Percentiles rank a stretch among this genome's conserved stretches.
These are phyloP conservation scores for Oreotrochilus melanogaster DNA, from an alignment of 2,113 vertebrate species.

Conservation along the genomic window DNA sequence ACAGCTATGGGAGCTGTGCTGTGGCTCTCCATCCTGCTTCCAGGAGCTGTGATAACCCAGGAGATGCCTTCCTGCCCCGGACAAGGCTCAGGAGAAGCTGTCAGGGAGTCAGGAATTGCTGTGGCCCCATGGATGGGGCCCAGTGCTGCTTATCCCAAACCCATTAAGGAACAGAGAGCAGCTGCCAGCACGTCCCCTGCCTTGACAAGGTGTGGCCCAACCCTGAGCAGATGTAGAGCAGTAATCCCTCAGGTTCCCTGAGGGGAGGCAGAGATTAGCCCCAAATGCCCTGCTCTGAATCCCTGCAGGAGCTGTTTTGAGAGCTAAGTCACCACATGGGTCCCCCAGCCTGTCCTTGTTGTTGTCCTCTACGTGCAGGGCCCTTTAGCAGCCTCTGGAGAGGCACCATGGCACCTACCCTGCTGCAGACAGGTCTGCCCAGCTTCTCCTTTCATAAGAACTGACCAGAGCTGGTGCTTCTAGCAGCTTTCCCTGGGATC, in stretches of 20 bases:
- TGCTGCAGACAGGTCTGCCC: neutral
- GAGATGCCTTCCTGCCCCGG: neutral
- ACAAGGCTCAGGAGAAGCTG: neutral
- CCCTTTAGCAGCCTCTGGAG: neutral
- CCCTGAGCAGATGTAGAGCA: conserved; percentile 57
- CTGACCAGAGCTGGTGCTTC: neutral
- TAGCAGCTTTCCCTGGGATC: neutral
- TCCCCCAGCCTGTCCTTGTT: conserved; percentile 29
- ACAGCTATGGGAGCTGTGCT: neutral
- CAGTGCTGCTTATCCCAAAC: neutral
- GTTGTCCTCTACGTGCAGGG: neutral
- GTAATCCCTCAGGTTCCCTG: conserved; percentile 68
- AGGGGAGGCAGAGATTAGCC: conserved; percentile 66
- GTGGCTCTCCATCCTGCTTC: neutral
- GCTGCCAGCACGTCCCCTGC: neutral
- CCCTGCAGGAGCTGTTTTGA: conserved; percentile 60
- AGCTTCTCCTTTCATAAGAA: neutral
- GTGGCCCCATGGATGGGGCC: neutral
- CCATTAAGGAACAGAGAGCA: neutral
- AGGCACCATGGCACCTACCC: neutral
- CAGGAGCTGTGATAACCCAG: neutral
- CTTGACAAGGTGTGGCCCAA: conserved; percentile 24
- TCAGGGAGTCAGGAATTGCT: neutral
- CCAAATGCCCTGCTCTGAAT: conserved; percentile 56
- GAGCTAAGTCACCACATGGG: conserved; percentile 49